Base-by-base conservation (phyloP, 2,888 invertebrate genomes). In the Sericinus montela region DNA sequence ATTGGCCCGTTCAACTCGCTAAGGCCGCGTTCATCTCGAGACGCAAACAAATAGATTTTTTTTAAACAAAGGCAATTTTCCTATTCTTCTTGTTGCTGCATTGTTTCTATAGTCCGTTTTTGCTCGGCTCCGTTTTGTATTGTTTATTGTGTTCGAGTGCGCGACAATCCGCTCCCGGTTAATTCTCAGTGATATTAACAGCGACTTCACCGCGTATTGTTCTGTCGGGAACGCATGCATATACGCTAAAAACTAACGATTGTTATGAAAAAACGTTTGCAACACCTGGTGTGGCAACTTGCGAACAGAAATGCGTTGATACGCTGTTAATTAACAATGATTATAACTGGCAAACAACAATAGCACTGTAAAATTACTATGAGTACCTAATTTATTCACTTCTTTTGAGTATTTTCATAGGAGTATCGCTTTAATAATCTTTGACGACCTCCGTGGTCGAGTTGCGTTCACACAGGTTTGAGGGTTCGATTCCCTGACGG, bases 11-110 rank as follows among this genome's bases (percentile, higher is more conserved):
- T 71, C 64, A 65, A 72, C 80, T 79, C 82, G 75, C 67, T 69
- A 75, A 78, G 77, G 77, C 77, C 82, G 83, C 82, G 79, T 70
- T 78, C 86, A 79, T 83, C 86, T 84, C 80, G 75, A 78, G 76
- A 80, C 76, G 72, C 76, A 76, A 82, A 84, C 86, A 83, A 86
- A 86, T 85, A 86, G 83, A 83, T 86, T 86, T 87, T 86, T 65
- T 87, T 86, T 83, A 82, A 84, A 86, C 84, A 83, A 86, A 85
- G 85, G 83, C 80, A 86, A 88, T 87, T 88, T 88, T 88, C 85
- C 88, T 87, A 88, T 86, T 85, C 82, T 88, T 87, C 85, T 86
- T 87, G 84, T 87, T 88, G 83, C 67, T 65, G 68, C 72, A 74
- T 69, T 68, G 82, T 83, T 83, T 77, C 69, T 78, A 79, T 80